Evolutionary conservation across 2,888 invertebrate genomes (phyloP).

Genomic region (Fragum whitleyi): DNA sequence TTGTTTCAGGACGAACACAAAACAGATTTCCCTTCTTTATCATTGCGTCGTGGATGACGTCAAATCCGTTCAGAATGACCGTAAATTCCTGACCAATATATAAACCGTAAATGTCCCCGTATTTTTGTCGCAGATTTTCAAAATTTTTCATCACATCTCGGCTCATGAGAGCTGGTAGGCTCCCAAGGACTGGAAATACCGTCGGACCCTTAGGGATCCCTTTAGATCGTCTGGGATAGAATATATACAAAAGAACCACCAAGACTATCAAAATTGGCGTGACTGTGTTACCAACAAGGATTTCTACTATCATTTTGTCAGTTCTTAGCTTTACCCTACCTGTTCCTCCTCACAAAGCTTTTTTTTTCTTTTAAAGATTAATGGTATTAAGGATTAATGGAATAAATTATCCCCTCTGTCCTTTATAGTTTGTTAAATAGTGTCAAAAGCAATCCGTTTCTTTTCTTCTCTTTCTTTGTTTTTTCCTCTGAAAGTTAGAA

Average conservation of each 20-base stretch:
- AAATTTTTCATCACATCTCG: conserved; percentile 37
- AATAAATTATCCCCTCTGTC: too few species aligned
- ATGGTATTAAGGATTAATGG: too few species aligned
- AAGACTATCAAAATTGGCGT: conserved; percentile 7
- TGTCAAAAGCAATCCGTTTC: too few species aligned
- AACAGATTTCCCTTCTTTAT: conserved; percentile 53
- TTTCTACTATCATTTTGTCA: conserved; percentile 26
- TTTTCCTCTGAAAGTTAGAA: too few species aligned
- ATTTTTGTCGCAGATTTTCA: conserved; percentile 34
- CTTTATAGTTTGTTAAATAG: too few species aligned
- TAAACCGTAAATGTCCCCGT: conserved; percentile 57
- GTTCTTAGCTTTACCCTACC: too few species aligned
- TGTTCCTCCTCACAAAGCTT: too few species aligned
- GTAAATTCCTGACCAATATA: conserved; percentile 56
- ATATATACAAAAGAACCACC: conserved; percentile 8
- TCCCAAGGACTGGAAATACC: conserved; percentile 55
- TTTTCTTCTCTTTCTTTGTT: too few species aligned
- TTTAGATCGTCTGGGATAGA: conserved; percentile 21
- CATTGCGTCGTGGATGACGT: conserved; percentile 57
- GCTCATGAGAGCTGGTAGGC: conserved; percentile 37
- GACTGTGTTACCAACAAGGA: background rate
- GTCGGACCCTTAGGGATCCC: conserved; percentile 47
- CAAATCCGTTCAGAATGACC: conserved; percentile 55
- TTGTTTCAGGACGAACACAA: conserved; percentile 47
- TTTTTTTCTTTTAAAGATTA: too few species aligned